Conservation (phyloP, 2,113 vertebrate genomes). For the Nyctibius bracteatus region DNA sequence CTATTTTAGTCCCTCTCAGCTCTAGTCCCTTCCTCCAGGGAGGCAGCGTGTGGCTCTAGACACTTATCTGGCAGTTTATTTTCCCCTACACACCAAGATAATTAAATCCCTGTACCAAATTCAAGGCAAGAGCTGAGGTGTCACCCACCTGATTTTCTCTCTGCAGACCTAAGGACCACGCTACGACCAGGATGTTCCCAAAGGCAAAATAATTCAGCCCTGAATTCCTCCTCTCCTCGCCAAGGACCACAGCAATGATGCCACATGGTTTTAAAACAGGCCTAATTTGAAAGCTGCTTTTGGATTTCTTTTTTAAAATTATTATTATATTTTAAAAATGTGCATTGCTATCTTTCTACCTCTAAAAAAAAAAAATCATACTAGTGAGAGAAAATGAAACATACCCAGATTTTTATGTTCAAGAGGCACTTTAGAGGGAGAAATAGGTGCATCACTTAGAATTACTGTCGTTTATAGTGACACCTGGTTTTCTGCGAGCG, state of each 20-base stretch:
- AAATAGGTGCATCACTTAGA: background rate
- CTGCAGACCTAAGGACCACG: fast-evolving
- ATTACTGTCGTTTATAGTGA: fast-evolving
- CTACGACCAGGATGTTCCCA: too few species aligned
- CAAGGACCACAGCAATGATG: background rate
- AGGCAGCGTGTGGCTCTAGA: background rate
- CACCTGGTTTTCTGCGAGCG: background rate
- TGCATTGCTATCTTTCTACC: fast-evolving
- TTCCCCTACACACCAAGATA: background rate
- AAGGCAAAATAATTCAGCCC: background rate
- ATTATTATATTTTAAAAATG: background rate
- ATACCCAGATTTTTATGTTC: background rate
- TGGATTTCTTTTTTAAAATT: background rate
- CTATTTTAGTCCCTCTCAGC: background rate
- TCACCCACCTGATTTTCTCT: background rate
- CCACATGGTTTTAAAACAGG: background rate
- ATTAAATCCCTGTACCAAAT: background rate
- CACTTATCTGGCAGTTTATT: background rate
- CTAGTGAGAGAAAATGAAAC: background rate
- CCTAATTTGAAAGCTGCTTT: background rate
- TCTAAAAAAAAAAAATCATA: background rate
- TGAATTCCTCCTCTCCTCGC: background rate
- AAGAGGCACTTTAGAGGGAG: background rate
- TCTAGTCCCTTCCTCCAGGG: background rate
- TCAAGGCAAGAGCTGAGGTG: background rate